Evolutionary conservation across 2,888 invertebrate genomes (phyloP), one percentile per base, ranked within the genome.

Genomic region (Pachymerium ferrugineum): DNA sequence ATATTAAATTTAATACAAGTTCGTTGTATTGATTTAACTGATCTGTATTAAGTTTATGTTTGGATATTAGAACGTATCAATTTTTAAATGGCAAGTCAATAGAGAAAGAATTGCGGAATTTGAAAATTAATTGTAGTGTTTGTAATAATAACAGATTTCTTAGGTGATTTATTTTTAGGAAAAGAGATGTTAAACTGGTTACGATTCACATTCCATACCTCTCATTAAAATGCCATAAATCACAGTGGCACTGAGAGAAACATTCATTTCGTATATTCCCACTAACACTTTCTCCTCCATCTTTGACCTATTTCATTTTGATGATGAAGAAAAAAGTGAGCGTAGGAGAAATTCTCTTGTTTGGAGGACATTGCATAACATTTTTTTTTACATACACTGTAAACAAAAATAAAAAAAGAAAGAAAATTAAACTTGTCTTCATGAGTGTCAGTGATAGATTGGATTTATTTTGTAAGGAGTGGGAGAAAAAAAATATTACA

Each of bases 241-340:
- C 47, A 47, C 47, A 8, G 16, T n/a, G 47, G 47, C 1, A n/a
- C n/a, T n/a, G n/a, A n/a, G n/a, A 47, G 47, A 47, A 47, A 16
- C 47, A 6, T 47, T 47, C 47, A 47, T 47, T 47, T 47, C n/a
- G 19, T 22, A 47, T 47, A 47, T 47, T n/a, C n/a, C n/a, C n/a
- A n/a, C n/a, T n/a, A 47, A 47, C 47, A 47, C 47, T 47, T 47
- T 47, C 22, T 16, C n/a, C n/a, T n/a, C 47, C 47, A 47, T 47
- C 47, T 47, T 47, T 47, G 47, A 47, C 47, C 47, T 47, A 47
- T n/a, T 47, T 47, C n/a, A 16, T 47, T n/a, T 47, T 47, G 47
- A 8, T 5, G 10, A 47, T 19, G 22, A 47, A 19, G 47, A 47
- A 47, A 47, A 47, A 38, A n/a, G 14, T 38, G 12, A 38, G 38